Evolutionary conservation across 1,140 invertebrate species (phyloP), one percentile per base, ranked within the genome.

Genomic region (Leptinotarsa undecemlineata): DNA sequence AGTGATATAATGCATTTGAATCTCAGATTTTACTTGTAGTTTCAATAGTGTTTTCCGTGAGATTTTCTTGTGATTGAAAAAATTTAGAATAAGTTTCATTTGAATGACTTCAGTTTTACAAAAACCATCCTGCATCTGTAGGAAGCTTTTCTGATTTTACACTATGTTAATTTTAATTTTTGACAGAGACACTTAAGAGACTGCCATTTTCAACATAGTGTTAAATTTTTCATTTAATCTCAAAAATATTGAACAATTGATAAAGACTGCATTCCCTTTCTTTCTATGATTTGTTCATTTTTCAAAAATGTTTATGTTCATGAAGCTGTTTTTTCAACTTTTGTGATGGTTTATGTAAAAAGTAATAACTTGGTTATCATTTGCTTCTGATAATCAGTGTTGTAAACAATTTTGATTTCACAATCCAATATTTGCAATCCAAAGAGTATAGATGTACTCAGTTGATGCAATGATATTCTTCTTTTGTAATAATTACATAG

Each of bases 41-140:
- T 57, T 68, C 68, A 48, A 33, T 51, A 51, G 19, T 73, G 63
- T 69, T 60, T 74, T 64, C 68, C 48, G 68, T 74, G 48, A 67
- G 26, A 68, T 74, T 68, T 69, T 74, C 51, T 68, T 74, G 68
- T 19, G 42, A 48, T 42, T 21, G 47, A 63, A n/a, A 20, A 19
- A 72, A 57, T 4, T n/a, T 19, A 57, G 51, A 15, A n/a, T 57
- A 57, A 57, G 51, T 57, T 57, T 57, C 51, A 57, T 57, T 17
- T 57, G 51, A 19, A 5, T 57, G 51, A 57, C 51, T 57, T 17
- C 3, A 57, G 4, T 57, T 57, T 57, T 57, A 19, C 51, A 57
- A 57, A 57, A 57, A 57, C 51, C 51, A 57, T 57, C 51, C 15
- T 42, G 33, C 33, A 42, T 11, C 8, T 42, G 33, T 42, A 42